Evolutionary conservation across 2,797 vertebrate species (phyloP).

Genomic region (Synanceia verrucosa): DNA sequence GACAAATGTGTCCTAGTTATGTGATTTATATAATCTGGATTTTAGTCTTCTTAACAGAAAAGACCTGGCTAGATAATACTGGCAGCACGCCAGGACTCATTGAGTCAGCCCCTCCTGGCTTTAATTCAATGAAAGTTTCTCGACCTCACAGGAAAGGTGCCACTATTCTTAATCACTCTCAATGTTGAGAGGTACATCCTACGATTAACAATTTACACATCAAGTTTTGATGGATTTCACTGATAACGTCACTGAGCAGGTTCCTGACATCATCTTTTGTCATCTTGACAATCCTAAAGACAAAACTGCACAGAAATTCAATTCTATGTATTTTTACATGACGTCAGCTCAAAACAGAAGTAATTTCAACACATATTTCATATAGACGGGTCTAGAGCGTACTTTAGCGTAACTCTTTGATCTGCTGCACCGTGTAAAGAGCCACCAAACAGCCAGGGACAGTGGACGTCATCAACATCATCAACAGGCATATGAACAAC

Average conservation of each 20-base stretch:
- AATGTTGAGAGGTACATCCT: neutral
- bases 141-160: neutral
- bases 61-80: neutral
- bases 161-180: neutral
- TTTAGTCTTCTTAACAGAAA: neutral
- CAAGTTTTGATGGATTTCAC: neutral
- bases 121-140: neutral
- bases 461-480: neutral
- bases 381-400: no score
- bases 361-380: no score
- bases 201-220: slow-evolving; percentile 7
- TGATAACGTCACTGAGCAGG: neutral
- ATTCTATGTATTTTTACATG: no score
- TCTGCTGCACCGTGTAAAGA: neutral
- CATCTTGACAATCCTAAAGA: neutral
- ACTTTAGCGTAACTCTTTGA: no score
- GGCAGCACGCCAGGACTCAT: neutral
- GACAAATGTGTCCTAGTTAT: neutral
- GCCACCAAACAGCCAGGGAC: neutral
- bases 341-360: no score
- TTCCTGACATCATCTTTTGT: neutral
- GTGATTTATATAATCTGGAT: neutral
- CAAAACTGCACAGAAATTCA: no score
- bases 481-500: neutral
- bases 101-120: neutral